Conservation (phyloP, 1,140 invertebrate species). For the Solen grandis region DNA sequence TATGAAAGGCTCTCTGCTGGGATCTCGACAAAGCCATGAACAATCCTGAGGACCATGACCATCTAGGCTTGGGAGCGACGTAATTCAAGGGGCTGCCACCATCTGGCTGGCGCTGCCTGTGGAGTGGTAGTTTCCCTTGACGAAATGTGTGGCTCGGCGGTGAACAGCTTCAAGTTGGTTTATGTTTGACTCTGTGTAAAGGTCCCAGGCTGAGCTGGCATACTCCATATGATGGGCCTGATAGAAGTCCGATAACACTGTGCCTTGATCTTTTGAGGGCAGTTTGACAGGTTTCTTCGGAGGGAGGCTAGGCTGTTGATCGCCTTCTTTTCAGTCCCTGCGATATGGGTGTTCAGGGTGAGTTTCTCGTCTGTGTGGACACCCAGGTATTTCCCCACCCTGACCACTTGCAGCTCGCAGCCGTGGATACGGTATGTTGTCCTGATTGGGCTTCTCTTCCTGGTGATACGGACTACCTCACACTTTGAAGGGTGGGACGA, state of each 20-base stretch:
- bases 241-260: constrained; percentile 16
- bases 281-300: constrained; percentile 34
- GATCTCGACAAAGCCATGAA: background rate
- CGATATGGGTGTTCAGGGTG: background rate
- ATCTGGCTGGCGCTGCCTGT: constrained; percentile 13
- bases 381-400: constrained; percentile 23
- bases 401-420: background rate
- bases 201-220: constrained; percentile 55
- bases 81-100: constrained; percentile 9
- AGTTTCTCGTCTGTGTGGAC: constrained; percentile 3
- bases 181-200: constrained; percentile 26
- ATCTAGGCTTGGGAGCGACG: background rate
- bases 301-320: constrained; percentile 30
- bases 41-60: background rate
- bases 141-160: constrained; percentile 53
- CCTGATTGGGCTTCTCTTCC: constrained; percentile 15
- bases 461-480: constrained; percentile 35
- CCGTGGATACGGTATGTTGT: constrained; percentile 6
- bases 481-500: constrained; percentile 47
- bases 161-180: constrained; percentile 57
- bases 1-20: background rate
- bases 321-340: constrained; percentile 7
- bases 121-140: background rate
- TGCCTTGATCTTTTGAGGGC: constrained; percentile 4
- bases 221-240: constrained; percentile 47